Conservation (phyloP, 2,888 invertebrate genomes). For the Dichetophora obliterata region DNA sequence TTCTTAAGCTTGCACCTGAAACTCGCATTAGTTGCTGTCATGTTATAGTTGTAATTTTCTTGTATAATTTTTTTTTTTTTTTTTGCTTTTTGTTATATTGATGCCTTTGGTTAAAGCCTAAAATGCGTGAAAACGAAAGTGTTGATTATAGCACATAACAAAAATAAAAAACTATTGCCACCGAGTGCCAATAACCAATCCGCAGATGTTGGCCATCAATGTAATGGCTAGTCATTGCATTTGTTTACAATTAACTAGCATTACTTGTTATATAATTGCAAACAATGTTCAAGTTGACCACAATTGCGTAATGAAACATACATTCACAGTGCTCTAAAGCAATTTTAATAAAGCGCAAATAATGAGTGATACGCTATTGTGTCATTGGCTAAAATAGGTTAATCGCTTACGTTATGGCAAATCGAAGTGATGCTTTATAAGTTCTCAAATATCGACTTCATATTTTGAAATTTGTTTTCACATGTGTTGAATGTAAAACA, state of each 20-base stretch:
- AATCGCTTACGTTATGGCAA: not conserved
- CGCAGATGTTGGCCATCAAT: not conserved
- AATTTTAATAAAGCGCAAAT: not conserved
- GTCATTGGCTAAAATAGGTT: not conserved
- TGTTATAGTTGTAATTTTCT: not conserved
- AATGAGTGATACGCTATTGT: not conserved
- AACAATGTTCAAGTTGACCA: not conserved
- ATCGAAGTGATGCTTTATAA: no score
- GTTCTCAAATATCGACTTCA: no score
- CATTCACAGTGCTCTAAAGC: not conserved
- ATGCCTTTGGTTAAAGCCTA: constrained; percentile 5
- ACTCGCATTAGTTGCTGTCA: not conserved
- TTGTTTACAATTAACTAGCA: constrained; percentile 9
- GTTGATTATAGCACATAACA: constrained; percentile 35
- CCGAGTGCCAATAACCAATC: not conserved
- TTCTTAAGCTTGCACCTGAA: not conserved
- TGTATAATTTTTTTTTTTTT: no score
- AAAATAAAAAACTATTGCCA: not conserved
- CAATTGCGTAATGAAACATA: not conserved
- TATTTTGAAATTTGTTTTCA: no score
- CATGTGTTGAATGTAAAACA: no score
- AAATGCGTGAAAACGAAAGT: constrained; percentile 60
- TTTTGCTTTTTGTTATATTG: not conserved
- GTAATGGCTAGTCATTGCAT: not conserved
- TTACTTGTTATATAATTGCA: constrained; percentile 18